A percentile compares a stretch with the other conserved stretches of the same genome.
These are phyloP conservation scores for Drosophila santomea DNA, from an alignment of 1,140 invertebrate genomes.

Conservation along the genomic window DNA sequence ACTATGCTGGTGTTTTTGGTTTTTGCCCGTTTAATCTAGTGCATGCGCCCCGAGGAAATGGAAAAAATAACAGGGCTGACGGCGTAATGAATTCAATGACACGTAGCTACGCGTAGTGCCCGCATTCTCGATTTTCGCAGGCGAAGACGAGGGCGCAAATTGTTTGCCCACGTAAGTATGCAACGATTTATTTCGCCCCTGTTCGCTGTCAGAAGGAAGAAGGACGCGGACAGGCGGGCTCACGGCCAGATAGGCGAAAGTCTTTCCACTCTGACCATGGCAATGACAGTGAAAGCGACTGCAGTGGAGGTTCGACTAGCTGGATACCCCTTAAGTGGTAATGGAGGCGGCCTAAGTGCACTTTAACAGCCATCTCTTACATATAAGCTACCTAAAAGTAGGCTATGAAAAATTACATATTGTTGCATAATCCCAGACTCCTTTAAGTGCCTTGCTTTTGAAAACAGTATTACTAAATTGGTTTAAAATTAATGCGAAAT, in stretches of 20 bases:
- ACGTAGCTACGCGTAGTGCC: constrained; percentile 73
- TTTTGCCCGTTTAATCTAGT: constrained; percentile 18
- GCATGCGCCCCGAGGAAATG: constrained; percentile 2
- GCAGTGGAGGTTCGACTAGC: background rate
- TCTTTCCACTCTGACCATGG: constrained; percentile 24
- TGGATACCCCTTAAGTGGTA: constrained; percentile 1
- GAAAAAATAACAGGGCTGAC: constrained; percentile 36
- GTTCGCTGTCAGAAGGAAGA: constrained; percentile 37
- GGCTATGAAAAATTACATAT: background rate
- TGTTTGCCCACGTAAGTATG: constrained; percentile 73
- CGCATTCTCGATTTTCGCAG: constrained; percentile 23
- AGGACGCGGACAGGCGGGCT: constrained; percentile 1
- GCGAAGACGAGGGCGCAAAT: constrained; percentile 41
- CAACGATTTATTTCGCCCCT: constrained; percentile 71
- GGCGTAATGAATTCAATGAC: constrained; percentile 77
- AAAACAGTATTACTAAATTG: too few relatives aligned
- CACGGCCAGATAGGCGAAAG: constrained; percentile 4
- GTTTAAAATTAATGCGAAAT: too few relatives aligned
- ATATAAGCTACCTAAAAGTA: too few relatives aligned
- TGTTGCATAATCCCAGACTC: background rate
- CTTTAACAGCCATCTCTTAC: background rate
- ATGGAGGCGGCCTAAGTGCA: background rate
- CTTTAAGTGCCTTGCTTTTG: too few relatives aligned
- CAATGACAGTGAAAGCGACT: constrained; percentile 16
- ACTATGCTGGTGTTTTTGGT: constrained; percentile 8